Base-by-base conservation (phyloP, 2,797 vertebrate species). In the Tenualosa ilisha region DNA sequence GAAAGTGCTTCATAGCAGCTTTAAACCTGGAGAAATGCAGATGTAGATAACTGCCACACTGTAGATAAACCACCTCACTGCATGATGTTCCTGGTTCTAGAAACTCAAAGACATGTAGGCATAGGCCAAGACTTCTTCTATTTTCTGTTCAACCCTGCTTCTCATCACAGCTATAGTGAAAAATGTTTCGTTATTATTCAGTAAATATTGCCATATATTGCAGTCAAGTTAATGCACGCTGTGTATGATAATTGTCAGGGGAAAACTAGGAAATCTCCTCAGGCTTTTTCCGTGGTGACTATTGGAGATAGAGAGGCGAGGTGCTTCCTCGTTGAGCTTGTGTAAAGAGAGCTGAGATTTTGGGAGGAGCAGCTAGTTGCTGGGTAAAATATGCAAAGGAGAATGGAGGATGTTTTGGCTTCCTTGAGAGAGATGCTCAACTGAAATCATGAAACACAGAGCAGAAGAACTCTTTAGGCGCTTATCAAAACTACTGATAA, bases 361-460 rank as follows among this genome's bases (percentile, higher is more conserved):
- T 37, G 13, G 31, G 65, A 72, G 31, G 26, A 72, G 65, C 65
- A 72, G 65, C 63, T 68, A 31, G 63, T 72, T 72, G 65, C 65
- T 37, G 65, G 65, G 65, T 72, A 72, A 37, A 31, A 72, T 72
- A 72, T 72, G 65, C 65, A 72, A 72, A 72, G 65, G 65, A 72
- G 65, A 72, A 17, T 72, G 31, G 50, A 51, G 49, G 49, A 50
- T 37, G 31, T n/a, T 31, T 37, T 72, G 65, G 11, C 11, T 3
- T 65, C 63, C 24, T n/a, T 65, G 26, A 65, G 63, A 59, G 22
- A 31, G 63, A 26, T 68, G 11, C 63, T 31, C 81, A 53, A 84
- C 54, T 61, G 51, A 49, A n/a, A 72, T 72, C 13, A 20, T 37
- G 65, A 72, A 37, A 12, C 65, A 72, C 65, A 72, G 1, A 3